Evolutionary conservation across 2,888 invertebrate species (phyloP), one percentile per base, ranked within the genome.

Genomic region (Empis stercorea): DNA sequence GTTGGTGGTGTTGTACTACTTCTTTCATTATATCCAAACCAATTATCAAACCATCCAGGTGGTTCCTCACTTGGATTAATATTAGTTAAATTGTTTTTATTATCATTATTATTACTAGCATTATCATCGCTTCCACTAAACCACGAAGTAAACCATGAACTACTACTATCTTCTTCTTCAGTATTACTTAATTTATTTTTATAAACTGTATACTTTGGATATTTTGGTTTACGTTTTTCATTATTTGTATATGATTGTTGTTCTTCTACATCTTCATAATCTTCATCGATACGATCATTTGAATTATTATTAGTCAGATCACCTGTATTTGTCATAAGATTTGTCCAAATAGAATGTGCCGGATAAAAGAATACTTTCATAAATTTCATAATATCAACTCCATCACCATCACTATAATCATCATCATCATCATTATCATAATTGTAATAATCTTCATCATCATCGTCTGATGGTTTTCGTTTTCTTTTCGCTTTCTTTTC

Each of bases 31-130:
- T 57, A 58, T 7, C 58, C 59, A 48, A 67, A 62, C 63, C 61
- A 64, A 1, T 63, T 61, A n/a, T 61, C 61, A 43, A 65, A 55
- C 68, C 68, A 68, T 30, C 63, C 56, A 3, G 57, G 45, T 14
- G 46, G 23, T 58, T 51, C 17, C 57, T 58, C n/a, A 30, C 30
- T 42, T 54, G 50, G 17, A 48, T 10, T 2, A 54, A 48, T 2
- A 53, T 43, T 4, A 7, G 23, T 14, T 47, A 10, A 23, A 40
- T 43, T 9, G 41, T 38, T 10, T 23, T 10, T 3, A 58, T 51
- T 32, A 53, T 49, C 5, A 56, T 56, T 13, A 60, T 61, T 30
- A 59, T 60, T 48, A 55, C 59, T 23, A 57, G 57, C 48, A 60
- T 62, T 47, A 59, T 61, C 43, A 57, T 61, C 17, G 49, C 57